Conservation (phyloP, 2,888 invertebrate species). For the Eueremaeus valkanovi region DNA sequence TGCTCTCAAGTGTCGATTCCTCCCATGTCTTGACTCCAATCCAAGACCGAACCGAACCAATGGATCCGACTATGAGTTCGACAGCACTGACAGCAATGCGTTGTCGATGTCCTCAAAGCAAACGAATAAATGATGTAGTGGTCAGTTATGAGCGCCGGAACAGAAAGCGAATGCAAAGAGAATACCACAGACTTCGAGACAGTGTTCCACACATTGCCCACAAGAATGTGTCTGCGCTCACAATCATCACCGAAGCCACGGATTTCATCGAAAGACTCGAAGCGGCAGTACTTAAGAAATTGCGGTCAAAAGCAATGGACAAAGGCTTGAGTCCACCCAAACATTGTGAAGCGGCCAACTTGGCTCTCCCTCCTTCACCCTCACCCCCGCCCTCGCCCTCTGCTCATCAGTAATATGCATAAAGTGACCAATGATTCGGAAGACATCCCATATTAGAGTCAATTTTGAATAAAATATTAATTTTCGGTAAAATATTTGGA, state of each 20-base stretch:
- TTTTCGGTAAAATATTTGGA: not conserved
- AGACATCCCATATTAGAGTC: not conserved
- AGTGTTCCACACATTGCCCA: constrained; percentile 37
- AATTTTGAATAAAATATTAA: not conserved
- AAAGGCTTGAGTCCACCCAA: no score
- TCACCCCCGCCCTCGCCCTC: not conserved
- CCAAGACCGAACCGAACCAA: no score
- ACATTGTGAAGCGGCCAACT: no score
- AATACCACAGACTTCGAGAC: constrained; percentile 37
- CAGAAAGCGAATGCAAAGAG: constrained; percentile 21
- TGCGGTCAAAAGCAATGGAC: constrained; percentile 8
- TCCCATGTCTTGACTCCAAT: not conserved
- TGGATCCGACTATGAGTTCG: not conserved
- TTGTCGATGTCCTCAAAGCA: constrained; percentile 10
- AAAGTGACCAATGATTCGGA: not conserved
- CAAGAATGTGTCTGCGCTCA: constrained; percentile 29
- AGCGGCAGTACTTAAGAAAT: constrained; percentile 24
- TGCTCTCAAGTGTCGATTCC: not conserved
- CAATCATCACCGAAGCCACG: constrained; percentile 39
- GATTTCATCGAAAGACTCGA: constrained; percentile 38
- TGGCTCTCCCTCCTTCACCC: not conserved
- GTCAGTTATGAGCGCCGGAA: constrained; percentile 20
- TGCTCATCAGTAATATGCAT: not conserved
- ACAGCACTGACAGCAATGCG: not conserved
- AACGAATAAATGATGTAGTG: constrained; percentile 2